Evolutionary conservation across 23 tunicate species (phyloP).

Genomic region (Trididemnum miniatum): DNA sequence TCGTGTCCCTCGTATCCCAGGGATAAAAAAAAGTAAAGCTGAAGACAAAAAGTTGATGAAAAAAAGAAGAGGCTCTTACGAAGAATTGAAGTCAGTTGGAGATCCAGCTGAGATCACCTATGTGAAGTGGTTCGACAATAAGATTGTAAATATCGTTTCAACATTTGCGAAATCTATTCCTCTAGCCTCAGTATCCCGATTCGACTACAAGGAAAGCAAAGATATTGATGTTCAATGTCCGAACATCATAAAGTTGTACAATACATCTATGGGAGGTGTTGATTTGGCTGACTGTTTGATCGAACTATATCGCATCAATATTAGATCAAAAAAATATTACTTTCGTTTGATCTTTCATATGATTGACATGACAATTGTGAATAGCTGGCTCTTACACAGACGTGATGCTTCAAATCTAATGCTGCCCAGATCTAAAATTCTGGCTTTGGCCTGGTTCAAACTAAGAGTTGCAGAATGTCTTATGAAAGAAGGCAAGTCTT

Average conservation of each 20-base stretch:
- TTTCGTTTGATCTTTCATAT: conserved; percentile 13
- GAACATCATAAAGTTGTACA: neutral
- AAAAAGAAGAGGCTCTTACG: conserved; percentile 17
- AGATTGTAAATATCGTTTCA: neutral
- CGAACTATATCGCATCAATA: neutral
- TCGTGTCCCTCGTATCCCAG: neutral
- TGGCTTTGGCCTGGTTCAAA: neutral
- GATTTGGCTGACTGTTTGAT: conserved; percentile 22
- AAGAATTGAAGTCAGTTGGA: neutral
- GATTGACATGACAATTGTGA: conserved; percentile 23
- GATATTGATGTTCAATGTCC: neutral
- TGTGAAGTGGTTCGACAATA: conserved; percentile 14
- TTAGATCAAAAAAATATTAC: conserved; percentile 19
- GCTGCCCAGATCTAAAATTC: neutral
- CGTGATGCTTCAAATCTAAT: conserved; percentile 2
- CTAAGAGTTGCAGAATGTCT: neutral
- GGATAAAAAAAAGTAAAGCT: no score
- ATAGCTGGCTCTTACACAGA: conserved; percentile 6
- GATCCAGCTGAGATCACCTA: neutral
- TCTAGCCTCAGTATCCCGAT: neutral
- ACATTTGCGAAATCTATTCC: neutral
- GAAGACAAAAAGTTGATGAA: neutral
- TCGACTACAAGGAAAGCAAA: neutral
- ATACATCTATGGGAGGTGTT: conserved; percentile 13
- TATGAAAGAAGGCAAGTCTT: conserved; percentile 2